phyloP scores from a whole-genome alignment of 64 coral and sea anemone species.

The Pocillopora damicornis region DNA sequence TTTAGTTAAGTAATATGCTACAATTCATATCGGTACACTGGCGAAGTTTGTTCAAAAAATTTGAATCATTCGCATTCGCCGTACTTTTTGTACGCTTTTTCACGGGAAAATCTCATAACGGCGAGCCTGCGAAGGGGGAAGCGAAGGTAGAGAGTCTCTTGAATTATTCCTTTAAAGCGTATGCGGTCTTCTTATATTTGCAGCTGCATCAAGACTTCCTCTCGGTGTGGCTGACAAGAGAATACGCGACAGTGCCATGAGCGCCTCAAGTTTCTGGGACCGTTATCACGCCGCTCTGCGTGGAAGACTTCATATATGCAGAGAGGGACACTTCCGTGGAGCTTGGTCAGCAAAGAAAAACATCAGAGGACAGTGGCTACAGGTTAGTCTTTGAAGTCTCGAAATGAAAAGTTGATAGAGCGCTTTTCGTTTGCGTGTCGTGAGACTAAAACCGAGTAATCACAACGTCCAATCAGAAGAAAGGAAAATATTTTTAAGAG shows the following conservation, averaged over 20 bases:
- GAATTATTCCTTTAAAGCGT: no score
- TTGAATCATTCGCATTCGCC: no score
- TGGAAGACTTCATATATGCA: conserved; percentile 41
- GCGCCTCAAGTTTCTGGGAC: conserved; percentile 23
- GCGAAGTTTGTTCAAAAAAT: no score
- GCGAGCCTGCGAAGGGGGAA: no score
- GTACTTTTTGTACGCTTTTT: no score
- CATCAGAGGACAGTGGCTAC: conserved; percentile 33
- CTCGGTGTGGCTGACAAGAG: conserved; percentile 22
- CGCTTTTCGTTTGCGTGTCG: background rate
- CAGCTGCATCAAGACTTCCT: conserved; percentile 15
- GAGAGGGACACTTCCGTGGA: background rate
- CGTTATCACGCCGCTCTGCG: background rate
- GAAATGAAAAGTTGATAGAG: background rate
- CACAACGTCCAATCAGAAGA: no score
- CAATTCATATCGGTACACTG: no score
- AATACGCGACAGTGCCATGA: conserved; percentile 25
- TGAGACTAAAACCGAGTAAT: no score
- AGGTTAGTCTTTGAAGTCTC: background rate
- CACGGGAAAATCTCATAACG: no score
- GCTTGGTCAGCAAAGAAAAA: conserved; percentile 36
- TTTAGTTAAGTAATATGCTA: no score
- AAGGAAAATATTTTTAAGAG: no score
- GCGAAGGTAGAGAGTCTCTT: no score
- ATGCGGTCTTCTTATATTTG: background rate